Evolutionary conservation across 1,140 invertebrate genomes (phyloP), one percentile per base, ranked within the genome.

Genomic region (Zaprionus ghesquierei): DNA sequence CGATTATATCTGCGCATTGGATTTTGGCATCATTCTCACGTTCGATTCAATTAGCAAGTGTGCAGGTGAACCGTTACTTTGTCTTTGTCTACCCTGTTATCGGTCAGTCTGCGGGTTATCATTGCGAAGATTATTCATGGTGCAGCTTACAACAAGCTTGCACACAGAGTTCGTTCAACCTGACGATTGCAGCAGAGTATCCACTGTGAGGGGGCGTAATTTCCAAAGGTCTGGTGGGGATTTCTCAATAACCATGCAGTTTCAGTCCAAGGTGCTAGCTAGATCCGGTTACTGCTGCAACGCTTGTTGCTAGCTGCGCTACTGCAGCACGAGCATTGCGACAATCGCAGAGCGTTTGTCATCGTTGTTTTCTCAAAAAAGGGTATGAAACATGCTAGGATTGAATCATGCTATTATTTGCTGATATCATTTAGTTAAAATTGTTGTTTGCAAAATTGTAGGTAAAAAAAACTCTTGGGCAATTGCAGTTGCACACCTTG

Each of bases 271-370:
- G 13, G 12, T 31, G 8, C n/a, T 29, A 41, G 31, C 18, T 18
- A 58, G 79, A 81, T 81, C 78, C 74, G 79, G 78, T 81, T 80
- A 58, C 13, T 31, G 15, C 10, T 27, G n/a, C 41, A 15, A 41
- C 13, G n/a, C 8, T 41, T 41, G 35, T 41, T 15, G n/a, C 35
- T 41, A 41, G n/a, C 35, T 41, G 29, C 23, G n/a, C 38, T 65
- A 51, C 46, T 44, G 35, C 6, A 18, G 46, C 10, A 13, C 23
- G 58, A 20, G 54, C 35, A 61, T 38, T 59, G 55, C 46, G 23
- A 33, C 50, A 46, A 25, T 51, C 10, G 5, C 5, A 50, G 3
- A 3, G 2, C 12, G 5, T 50, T 50, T 50, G 22, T 50, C 46
- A 50, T 50, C 22, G 12, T 50, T 22, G 1, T 1, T 0, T 13